Percentiles rank a stretch among this genome's conserved stretches.
Evolutionary conservation across 2,888 invertebrate species (phyloP).

Genomic region (Ametastegia equiseti): DNA sequence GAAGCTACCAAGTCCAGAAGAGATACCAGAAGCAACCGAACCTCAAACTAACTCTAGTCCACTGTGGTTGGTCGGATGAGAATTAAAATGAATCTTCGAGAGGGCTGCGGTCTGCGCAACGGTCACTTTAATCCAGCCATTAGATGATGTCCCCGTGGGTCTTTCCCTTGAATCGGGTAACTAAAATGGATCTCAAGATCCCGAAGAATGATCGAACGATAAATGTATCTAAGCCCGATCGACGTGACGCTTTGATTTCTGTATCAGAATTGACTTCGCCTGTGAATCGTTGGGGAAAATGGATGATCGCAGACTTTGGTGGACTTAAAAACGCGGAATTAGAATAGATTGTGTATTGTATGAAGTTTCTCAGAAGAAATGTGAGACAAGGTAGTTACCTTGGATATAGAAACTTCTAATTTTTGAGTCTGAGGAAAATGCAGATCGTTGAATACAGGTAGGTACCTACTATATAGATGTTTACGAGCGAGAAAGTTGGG

Average conservation of each 20-base stretch:
- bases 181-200: constrained; percentile 19
- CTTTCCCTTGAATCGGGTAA: constrained; percentile 1
- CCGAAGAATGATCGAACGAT: constrained; percentile 38
- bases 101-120: constrained; percentile 39
- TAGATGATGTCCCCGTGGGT: constrained; percentile 28
- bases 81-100: constrained; percentile 44
- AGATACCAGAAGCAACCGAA: constrained; percentile 3
- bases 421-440: constrained; percentile 5
- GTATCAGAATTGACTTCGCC: not conserved
- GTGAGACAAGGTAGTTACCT: not conserved
- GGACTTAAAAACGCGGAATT: not conserved
- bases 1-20: constrained; percentile 12
- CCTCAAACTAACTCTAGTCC: constrained; percentile 3
- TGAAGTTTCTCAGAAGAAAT: not conserved
- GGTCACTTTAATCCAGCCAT: constrained; percentile 44
- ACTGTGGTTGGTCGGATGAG: constrained; percentile 23
- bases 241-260: not conserved
- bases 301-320: not conserved
- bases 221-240: not conserved
- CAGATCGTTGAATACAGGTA: not conserved
- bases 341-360: not conserved
- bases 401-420: not conserved
- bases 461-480: not conserved
- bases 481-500: constrained; percentile 11
- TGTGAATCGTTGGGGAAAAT: not conserved